phyloP scores from a whole-genome alignment of 2,888 invertebrate species.

The Dendrolimus houi region DNA sequence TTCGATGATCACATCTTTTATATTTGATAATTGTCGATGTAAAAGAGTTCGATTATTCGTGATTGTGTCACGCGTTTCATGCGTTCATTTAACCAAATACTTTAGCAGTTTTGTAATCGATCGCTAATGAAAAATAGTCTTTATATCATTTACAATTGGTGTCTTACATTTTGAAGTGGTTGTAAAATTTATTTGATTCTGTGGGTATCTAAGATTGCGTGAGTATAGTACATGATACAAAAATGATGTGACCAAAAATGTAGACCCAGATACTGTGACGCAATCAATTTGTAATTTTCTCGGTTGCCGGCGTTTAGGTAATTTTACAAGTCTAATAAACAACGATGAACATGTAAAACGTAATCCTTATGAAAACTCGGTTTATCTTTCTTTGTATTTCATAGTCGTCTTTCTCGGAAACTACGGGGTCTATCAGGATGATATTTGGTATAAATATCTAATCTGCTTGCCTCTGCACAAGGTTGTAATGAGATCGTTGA shows the following conservation, averaged over 20 bases:
- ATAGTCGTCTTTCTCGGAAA: no score
- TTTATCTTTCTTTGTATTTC: no score
- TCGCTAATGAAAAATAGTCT: conserved; percentile 2
- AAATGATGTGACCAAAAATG: conserved; percentile 36
- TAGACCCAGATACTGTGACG: conserved; percentile 21
- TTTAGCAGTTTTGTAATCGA: conserved; percentile 3
- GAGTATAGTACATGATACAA: conserved; percentile 33
- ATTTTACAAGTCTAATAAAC: conserved; percentile 40
- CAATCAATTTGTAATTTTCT: conserved; percentile 51
- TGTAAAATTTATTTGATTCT: conserved; percentile 15
- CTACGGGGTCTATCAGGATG: no score
- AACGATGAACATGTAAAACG: no score
- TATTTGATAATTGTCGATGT: no score
- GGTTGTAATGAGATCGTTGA: no score
- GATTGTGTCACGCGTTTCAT: conserved; percentile 26
- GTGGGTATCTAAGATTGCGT: conserved; percentile 38
- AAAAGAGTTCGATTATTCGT: conserved; percentile 24
- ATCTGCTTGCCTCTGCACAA: no score
- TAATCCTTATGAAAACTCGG: no score
- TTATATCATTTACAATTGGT: neutral
- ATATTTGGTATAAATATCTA: no score
- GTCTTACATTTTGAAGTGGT: conserved; percentile 9
- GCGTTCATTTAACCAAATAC: conserved; percentile 6
- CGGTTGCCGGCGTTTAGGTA: conserved; percentile 55
- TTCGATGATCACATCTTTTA: no score